Percentiles rank a stretch among this genome's conserved stretches.
Conservation (phyloP, 1,140 invertebrate genomes). For the Druon quercuslanigerum region DNA sequence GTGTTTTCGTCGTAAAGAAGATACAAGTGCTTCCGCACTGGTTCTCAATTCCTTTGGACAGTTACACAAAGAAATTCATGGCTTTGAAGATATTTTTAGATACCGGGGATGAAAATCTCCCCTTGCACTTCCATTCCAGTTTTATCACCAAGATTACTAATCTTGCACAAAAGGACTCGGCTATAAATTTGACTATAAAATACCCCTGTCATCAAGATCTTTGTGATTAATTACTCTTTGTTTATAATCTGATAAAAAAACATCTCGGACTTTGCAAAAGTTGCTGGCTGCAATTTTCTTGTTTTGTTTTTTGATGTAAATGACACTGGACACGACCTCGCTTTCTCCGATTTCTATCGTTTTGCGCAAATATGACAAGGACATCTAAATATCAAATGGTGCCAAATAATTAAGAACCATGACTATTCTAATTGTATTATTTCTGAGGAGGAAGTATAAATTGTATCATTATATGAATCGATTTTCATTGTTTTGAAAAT, state of each 20-base stretch:
- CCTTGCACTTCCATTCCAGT: not conserved
- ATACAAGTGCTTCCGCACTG: slow-evolving; percentile 15
- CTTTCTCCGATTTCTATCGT: slow-evolving; percentile 3
- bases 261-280: too few species aligned
- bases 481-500: slow-evolving; percentile 4
- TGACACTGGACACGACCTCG: not conserved
- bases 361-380: not conserved
- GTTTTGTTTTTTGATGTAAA: too few species aligned
- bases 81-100: slow-evolving; percentile 1
- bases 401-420: not conserved
- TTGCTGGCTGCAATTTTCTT: too few species aligned
- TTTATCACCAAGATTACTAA: slow-evolving; percentile 10
- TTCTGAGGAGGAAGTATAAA: not conserved
- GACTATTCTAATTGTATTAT: not conserved
- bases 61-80: not conserved
- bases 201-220: slow-evolving; percentile 10
- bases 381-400: not conserved
- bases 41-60: not conserved
- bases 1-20: not conserved
- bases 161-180: not conserved
- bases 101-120: not conserved
- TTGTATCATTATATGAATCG: not conserved
- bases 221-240: slow-evolving; percentile 8
- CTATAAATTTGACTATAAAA: not conserved
- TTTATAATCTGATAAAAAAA: not conserved